Percentiles rank a stretch among this genome's conserved stretches.
phyloP scores from a whole-genome alignment of 2,113 vertebrate species.

The Piaya cayana region DNA sequence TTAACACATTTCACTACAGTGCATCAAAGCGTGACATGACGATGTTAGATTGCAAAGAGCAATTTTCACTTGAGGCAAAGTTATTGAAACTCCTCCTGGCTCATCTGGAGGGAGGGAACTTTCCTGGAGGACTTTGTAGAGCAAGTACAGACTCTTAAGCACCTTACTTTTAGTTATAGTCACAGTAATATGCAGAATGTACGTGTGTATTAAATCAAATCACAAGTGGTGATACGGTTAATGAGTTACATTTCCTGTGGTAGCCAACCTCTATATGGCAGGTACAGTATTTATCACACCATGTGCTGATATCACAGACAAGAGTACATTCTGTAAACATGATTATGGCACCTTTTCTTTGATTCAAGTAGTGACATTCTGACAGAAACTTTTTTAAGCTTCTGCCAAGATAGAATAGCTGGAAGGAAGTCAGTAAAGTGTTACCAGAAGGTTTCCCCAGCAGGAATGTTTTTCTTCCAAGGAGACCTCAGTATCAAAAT shows the following conservation, averaged over 20 bases:
- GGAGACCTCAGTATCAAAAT: not conserved
- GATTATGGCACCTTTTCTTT: not conserved
- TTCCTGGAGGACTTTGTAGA: not conserved
- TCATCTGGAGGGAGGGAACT: slow-evolving; percentile 4
- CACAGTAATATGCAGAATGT: not conserved
- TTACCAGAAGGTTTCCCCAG: not conserved
- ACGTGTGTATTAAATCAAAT: slow-evolving; percentile 3
- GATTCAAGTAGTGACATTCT: not conserved
- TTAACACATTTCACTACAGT: not conserved
- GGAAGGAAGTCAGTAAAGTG: slow-evolving; percentile 20
- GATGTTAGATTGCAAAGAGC: not conserved
- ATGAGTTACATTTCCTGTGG: slow-evolving; percentile 40
- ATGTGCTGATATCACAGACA: not conserved
- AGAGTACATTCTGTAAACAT: slow-evolving; percentile 35
- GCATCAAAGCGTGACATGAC: not conserved
- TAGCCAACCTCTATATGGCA: slow-evolving; percentile 12
- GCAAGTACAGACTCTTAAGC: not conserved
- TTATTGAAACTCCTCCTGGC: slow-evolving; percentile 1
- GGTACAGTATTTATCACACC: not conserved
- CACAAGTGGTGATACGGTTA: not conserved
- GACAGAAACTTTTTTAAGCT: slow-evolving; percentile 20
- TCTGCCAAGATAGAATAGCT: not conserved
- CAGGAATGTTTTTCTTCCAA: not conserved
- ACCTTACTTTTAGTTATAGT: not conserved
- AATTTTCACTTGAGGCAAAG: slow-evolving; percentile 22